phyloP scores from a whole-genome alignment of 2,113 vertebrate genomes.

The Bostrychus sinensis region DNA sequence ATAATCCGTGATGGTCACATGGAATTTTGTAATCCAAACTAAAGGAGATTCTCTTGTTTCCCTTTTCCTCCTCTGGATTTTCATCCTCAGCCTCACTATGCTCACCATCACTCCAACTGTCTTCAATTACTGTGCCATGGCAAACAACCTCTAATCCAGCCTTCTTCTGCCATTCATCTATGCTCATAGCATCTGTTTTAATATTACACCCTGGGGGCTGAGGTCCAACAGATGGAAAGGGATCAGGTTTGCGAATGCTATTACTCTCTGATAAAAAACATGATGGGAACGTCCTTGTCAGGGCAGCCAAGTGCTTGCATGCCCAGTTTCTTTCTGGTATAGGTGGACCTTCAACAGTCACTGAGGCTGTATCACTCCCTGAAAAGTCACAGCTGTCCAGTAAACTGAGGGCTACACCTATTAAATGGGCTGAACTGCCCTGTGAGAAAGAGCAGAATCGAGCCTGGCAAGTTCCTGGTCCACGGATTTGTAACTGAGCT shows the following conservation, averaged over 20 bases:
- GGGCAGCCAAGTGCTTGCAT: constrained; percentile 84
- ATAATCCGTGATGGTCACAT: constrained; percentile 80
- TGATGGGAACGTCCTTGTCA: constrained; percentile 77
- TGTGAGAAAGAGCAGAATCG: constrained; percentile 92
- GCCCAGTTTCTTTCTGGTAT: constrained; percentile 91
- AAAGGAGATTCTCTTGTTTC: constrained; percentile 24
- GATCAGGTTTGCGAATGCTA: constrained; percentile 12
- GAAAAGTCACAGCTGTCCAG: constrained; percentile 92
- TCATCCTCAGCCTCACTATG: constrained; percentile 79
- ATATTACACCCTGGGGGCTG: constrained; percentile 33
- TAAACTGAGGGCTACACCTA: constrained; percentile 84
- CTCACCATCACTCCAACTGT: constrained; percentile 83
- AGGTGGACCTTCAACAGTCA: constrained; percentile 87
- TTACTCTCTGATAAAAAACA: constrained; percentile 38
- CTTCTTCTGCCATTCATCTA: constrained; percentile 60
- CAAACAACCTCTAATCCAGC: constrained; percentile 53
- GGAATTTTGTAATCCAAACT: constrained; percentile 69
- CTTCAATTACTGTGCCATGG: constrained; percentile 72
- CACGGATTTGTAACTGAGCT: constrained; percentile 87
- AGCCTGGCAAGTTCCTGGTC: constrained; percentile 89
- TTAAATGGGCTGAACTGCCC: constrained; percentile 84
- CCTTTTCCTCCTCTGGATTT: constrained; percentile 64
- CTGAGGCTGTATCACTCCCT: constrained; percentile 87
- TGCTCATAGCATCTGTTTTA: constrained; percentile 70
- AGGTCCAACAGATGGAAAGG: constrained; percentile 19